Conservation (phyloP, 1,140 invertebrate species). For the Drosophila obscura region DNA sequence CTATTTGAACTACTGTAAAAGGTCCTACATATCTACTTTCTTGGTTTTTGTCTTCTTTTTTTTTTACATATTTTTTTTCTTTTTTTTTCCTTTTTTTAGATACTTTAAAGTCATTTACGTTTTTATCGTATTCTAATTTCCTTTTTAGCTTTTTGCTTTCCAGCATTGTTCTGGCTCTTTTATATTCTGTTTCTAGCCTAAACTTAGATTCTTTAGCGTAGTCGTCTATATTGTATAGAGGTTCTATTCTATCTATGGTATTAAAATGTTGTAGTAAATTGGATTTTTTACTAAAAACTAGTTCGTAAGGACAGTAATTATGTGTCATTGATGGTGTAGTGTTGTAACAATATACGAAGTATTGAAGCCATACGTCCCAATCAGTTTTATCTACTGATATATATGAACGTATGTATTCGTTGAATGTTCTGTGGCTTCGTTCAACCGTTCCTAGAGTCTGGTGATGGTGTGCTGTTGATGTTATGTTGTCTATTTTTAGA, state of each 20-base stretch:
- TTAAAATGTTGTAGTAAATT: background rate
- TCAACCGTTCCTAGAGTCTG: conserved; percentile 30
- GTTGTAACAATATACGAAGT: conserved; percentile 18
- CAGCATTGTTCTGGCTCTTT: background rate
- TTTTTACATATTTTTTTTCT: too few species aligned
- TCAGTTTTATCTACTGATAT: conserved; percentile 25
- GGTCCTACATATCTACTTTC: too few species aligned
- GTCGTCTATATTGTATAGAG: background rate
- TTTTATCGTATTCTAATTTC: background rate
- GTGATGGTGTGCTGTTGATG: conserved; percentile 38
- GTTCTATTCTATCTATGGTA: conserved; percentile 4
- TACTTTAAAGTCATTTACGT: too few species aligned
- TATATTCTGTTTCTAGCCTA: conserved; percentile 4
- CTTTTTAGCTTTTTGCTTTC: background rate
- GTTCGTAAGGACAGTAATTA: conserved; percentile 46
- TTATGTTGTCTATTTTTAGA: conserved; percentile 23
- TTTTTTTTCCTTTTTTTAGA: too few species aligned
- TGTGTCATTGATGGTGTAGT: conserved; percentile 26
- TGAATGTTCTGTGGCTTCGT: conserved; percentile 30
- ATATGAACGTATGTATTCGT: conserved; percentile 29
- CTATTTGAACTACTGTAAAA: too few species aligned
- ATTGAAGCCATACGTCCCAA: conserved; percentile 41
- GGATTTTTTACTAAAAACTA: conserved; percentile 16
- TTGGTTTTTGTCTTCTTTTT: too few species aligned
- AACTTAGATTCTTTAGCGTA: conserved; percentile 3